A percentile compares a stretch with the other conserved stretches of the same genome.
Evolutionary conservation across 2,113 vertebrate species (phyloP).

Genomic region (Caracal caracal): DNA sequence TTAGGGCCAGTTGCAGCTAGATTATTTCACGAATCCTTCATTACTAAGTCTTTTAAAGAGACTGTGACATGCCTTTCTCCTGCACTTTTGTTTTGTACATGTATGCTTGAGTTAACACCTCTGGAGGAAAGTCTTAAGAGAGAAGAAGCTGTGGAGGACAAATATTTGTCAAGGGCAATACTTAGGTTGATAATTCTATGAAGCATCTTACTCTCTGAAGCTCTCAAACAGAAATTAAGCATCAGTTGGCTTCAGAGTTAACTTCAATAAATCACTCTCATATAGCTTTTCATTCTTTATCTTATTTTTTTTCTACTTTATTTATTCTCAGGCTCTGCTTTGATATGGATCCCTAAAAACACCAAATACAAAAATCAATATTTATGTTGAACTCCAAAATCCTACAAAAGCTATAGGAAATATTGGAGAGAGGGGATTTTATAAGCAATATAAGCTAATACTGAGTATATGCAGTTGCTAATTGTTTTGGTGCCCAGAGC

Average conservation of each 20-base stretch:
- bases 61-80: accelerated
- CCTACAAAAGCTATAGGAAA: neutral
- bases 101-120: neutral
- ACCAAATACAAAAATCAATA: neutral
- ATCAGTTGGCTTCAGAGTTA: neutral
- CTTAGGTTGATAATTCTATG: neutral
- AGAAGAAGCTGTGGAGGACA: neutral
- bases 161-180: neutral
- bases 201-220: neutral
- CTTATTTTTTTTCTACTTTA: neutral
- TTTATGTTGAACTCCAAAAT: neutral
- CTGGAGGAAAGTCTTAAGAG: neutral
- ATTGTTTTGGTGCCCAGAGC: neutral
- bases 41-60: neutral
- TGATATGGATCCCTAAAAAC: neutral
- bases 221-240: accelerated
- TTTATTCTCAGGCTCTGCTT: neutral
- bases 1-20: neutral
- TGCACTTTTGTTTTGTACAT: neutral
- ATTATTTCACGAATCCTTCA: neutral
- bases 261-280: neutral
- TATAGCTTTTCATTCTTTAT: neutral
- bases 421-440: neutral
- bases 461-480: neutral
- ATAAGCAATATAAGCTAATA: neutral